phyloP scores from a whole-genome alignment of 2,888 invertebrate genomes.

The Ophion ventricosus region DNA sequence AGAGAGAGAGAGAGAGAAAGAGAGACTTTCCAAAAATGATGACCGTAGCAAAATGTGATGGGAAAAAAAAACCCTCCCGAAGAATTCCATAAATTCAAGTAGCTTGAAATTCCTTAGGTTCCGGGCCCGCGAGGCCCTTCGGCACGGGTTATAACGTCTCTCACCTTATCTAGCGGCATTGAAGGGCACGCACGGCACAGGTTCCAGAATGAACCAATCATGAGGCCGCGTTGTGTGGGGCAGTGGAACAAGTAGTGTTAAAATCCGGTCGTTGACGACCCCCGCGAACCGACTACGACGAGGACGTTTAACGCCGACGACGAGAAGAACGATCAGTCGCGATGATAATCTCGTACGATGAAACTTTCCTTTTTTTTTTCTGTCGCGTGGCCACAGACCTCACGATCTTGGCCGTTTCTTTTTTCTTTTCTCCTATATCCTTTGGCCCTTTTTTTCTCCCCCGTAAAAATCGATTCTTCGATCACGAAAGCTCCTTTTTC shows the following conservation, averaged over 20 bases:
- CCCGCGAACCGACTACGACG: slow-evolving; percentile 69
- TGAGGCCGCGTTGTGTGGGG: slow-evolving; percentile 85
- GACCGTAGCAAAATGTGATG: too few relatives aligned
- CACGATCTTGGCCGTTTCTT: slow-evolving; percentile 42
- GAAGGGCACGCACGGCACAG: slow-evolving; percentile 98
- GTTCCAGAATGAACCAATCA: slow-evolving; percentile 99
- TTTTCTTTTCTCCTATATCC: slow-evolving; percentile 36
- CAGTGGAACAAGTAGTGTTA: slow-evolving; percentile 78
- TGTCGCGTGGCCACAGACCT: slow-evolving; percentile 22
- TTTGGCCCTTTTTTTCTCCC: slow-evolving; percentile 24
- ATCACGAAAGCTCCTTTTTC: slow-evolving; percentile 19
- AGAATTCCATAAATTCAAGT: too few relatives aligned
- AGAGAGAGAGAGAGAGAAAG: too few relatives aligned
- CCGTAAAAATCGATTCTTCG: background rate
- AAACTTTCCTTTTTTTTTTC: background rate
- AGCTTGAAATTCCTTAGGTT: too few relatives aligned
- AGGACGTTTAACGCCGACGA: slow-evolving; percentile 63
- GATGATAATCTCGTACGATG: slow-evolving; percentile 54
- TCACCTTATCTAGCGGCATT: slow-evolving; percentile 98
- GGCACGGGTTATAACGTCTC: slow-evolving; percentile 67
- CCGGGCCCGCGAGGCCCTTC: too few relatives aligned
- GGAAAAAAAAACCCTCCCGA: too few relatives aligned
- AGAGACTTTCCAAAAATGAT: too few relatives aligned
- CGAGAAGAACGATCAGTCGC: slow-evolving; percentile 36
- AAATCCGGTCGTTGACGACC: slow-evolving; percentile 76